phyloP scores from a whole-genome alignment of 2,797 vertebrate species.

The Odontamblyopus lacepedii region DNA sequence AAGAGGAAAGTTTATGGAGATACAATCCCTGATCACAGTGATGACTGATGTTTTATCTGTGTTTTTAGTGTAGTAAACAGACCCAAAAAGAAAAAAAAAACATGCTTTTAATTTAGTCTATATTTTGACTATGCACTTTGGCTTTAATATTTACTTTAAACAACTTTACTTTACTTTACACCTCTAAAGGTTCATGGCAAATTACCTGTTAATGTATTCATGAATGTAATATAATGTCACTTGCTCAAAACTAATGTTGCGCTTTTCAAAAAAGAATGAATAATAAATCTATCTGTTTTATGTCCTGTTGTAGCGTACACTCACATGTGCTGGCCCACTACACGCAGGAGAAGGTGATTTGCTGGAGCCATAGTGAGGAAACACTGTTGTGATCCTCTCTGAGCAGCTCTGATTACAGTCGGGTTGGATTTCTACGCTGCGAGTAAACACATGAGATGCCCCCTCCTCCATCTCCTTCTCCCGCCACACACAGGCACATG shows the following conservation, averaged over 20 bases:
- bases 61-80: no score
- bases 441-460: slow-evolving; percentile 65
- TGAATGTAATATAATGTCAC: neutral
- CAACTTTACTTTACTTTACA: neutral
- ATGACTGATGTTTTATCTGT: no score
- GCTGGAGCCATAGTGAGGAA: slow-evolving; percentile 68
- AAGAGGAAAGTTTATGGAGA: no score
- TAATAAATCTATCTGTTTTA: neutral
- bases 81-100: no score
- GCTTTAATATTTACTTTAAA: no score
- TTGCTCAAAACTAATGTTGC: neutral
- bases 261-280: no score
- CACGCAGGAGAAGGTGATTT: slow-evolving; percentile 62
- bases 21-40: no score
- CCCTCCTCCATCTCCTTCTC: slow-evolving; percentile 10
- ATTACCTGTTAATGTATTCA: neutral
- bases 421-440: slow-evolving; percentile 64
- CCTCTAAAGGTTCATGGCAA: neutral
- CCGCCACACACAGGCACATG: slow-evolving; percentile 21
- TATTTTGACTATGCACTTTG: no score
- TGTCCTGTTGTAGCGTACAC: slow-evolving; percentile 17
- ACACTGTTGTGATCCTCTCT: slow-evolving; percentile 68
- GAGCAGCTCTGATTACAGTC: slow-evolving; percentile 72
- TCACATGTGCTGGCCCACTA: slow-evolving; percentile 35
- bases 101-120: no score